Percentiles rank a stretch among this genome's conserved stretches.
Conservation (phyloP, 2,113 vertebrate genomes). For the Phyllostomus hastatus region DNA sequence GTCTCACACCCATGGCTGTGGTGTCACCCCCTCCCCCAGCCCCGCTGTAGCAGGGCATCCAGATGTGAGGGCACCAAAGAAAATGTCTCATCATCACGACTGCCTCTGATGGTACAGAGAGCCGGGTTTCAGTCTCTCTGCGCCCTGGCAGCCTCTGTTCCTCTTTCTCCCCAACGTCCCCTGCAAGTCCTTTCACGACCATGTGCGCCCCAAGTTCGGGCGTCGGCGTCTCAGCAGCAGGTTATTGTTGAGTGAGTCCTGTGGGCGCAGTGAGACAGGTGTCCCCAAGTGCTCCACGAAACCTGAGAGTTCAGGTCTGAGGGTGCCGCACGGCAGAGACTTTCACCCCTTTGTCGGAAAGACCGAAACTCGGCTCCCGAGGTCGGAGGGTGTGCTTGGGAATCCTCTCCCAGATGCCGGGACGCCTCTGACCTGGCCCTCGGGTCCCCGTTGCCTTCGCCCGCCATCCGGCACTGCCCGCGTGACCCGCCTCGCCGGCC, state of each 20-base stretch:
- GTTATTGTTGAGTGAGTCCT: background rate
- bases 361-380: background rate
- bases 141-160: no score
- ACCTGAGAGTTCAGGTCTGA: no score
- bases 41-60: background rate
- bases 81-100: no score
- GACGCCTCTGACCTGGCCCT: accelerated
- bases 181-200: background rate
- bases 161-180: background rate
- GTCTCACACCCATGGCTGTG: accelerated
- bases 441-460: accelerated
- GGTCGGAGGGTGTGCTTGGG: background rate
- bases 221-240: no score
- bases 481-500: background rate
- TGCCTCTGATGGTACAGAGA: background rate
- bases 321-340: accelerated
- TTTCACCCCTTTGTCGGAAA: background rate
- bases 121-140: background rate
- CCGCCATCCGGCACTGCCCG: accelerated
- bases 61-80: background rate
- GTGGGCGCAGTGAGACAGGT: accelerated
- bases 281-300: no score
- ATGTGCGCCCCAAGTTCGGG: background rate
- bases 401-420: no score
- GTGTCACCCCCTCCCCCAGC: no score